Evolutionary conservation across 2,888 invertebrate genomes (phyloP).

Genomic region (Leptinotarsa haldemani): DNA sequence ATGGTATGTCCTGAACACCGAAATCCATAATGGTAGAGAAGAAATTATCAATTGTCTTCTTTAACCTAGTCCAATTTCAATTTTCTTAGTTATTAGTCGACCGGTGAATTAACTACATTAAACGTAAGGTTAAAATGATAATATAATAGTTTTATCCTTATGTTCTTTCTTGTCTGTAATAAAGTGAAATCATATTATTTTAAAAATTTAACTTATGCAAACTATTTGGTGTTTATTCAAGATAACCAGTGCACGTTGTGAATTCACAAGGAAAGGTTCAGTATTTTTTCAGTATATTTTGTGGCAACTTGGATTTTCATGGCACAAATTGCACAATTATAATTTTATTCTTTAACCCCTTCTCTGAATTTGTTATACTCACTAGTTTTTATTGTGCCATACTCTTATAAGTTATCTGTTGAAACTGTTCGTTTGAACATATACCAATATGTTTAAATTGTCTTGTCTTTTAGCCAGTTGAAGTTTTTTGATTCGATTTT

Average conservation of each 20-base stretch:
- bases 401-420: constrained; percentile 26
- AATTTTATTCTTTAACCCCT: constrained; percentile 5
- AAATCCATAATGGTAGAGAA: constrained; percentile 52
- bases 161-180: constrained; percentile 15
- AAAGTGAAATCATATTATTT: background rate
- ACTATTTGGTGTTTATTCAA: constrained; percentile 23
- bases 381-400: constrained; percentile 38
- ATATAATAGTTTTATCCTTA: constrained; percentile 29
- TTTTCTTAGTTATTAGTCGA: constrained; percentile 41
- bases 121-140: constrained; percentile 43
- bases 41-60: constrained; percentile 40
- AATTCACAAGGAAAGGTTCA: constrained; percentile 12
- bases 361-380: constrained; percentile 12
- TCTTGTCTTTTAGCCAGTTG: constrained; percentile 29
- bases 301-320: constrained; percentile 24
- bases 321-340: constrained; percentile 30
- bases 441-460: background rate
- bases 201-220: constrained; percentile 11
- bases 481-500: constrained; percentile 20
- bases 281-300: constrained; percentile 14
- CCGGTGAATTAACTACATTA: constrained; percentile 33
- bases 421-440: constrained; percentile 16
- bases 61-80: constrained; percentile 43
- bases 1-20: constrained; percentile 56
- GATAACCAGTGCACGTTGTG: constrained; percentile 17